Evolutionary conservation across 2,888 invertebrate species (phyloP).

Genomic region (Phasia obesa): DNA sequence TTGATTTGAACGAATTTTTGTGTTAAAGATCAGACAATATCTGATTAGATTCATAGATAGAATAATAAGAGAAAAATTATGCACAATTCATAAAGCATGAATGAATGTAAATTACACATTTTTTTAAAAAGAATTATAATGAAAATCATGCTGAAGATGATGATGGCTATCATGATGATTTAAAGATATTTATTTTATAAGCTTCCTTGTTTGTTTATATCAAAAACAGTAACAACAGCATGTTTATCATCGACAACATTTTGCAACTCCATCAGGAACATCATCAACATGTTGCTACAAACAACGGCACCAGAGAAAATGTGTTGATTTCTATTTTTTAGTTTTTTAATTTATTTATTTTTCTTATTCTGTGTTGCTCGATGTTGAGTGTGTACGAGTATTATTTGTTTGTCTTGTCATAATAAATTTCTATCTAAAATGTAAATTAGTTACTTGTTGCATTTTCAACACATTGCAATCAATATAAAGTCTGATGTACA

Average conservation of each 20-base stretch:
- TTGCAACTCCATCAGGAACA: slow-evolving; percentile 58
- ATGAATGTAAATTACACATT: slow-evolving; percentile 53
- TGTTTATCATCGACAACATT: slow-evolving; percentile 64
- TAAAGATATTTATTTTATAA: slow-evolving; percentile 62
- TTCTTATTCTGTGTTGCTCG: slow-evolving; percentile 1
- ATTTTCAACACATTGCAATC: slow-evolving; percentile 62
- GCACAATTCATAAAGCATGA: slow-evolving; percentile 35
- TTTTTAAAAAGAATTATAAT: background rate
- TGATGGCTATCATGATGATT: slow-evolving; percentile 51
- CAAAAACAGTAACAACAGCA: slow-evolving; percentile 39
- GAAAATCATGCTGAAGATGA: slow-evolving; percentile 14
- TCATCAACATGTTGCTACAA: slow-evolving; percentile 58
- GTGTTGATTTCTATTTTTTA: slow-evolving; percentile 64
- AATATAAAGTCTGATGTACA: slow-evolving; percentile 30
- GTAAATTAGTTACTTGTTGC: slow-evolving; percentile 72
- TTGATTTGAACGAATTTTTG: slow-evolving; percentile 71
- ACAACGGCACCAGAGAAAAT: slow-evolving; percentile 39
- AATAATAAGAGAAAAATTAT: slow-evolving; percentile 27
- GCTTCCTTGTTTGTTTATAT: slow-evolving; percentile 68
- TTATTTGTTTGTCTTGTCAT: slow-evolving; percentile 72
- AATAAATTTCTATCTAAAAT: slow-evolving; percentile 74
- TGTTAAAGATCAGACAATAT: slow-evolving; percentile 67
- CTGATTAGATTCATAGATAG: slow-evolving; percentile 60
- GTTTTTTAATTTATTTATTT: slow-evolving; percentile 33
- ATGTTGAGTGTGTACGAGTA: slow-evolving; percentile 20